These are phyloP conservation scores for Hemibagrus wyckioides DNA, from an alignment of 2,113 vertebrate genomes.

Conservation along the genomic window DNA sequence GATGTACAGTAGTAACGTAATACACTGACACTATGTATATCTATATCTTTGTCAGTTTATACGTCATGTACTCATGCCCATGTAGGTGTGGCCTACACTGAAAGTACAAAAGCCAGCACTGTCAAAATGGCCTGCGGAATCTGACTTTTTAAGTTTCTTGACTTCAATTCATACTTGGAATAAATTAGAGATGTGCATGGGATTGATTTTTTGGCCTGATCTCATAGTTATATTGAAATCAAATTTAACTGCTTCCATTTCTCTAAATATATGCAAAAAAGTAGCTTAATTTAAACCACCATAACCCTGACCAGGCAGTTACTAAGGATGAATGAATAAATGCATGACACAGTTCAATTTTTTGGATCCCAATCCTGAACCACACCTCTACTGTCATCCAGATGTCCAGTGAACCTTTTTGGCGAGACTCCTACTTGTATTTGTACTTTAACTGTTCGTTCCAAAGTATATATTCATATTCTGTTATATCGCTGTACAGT, in stretches of 20 bases:
- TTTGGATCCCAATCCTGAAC: neutral
- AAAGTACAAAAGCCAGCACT: neutral
- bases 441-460: neutral
- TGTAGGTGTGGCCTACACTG: neutral
- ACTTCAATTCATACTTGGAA: neutral
- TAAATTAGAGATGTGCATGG: neutral
- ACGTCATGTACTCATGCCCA: too few relatives aligned
- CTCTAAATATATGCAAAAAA: neutral
- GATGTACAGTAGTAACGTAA: neutral
- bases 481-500: neutral
- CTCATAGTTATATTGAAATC: neutral
- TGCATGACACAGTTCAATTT: too few relatives aligned
- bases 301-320: neutral
- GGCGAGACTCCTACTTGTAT: too few relatives aligned
- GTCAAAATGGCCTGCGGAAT: neutral
- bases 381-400: neutral
- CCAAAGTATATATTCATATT: neutral
- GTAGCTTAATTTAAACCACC: neutral
- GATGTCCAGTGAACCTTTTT: neutral
- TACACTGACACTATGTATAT: too few relatives aligned
- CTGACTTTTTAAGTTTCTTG: neutral
- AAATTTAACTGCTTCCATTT: neutral
- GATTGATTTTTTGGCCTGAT: neutral
- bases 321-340: neutral
- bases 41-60: too few relatives aligned